phyloP scores from a whole-genome alignment of 2,797 vertebrate genomes.

The Champsocephalus esox region DNA sequence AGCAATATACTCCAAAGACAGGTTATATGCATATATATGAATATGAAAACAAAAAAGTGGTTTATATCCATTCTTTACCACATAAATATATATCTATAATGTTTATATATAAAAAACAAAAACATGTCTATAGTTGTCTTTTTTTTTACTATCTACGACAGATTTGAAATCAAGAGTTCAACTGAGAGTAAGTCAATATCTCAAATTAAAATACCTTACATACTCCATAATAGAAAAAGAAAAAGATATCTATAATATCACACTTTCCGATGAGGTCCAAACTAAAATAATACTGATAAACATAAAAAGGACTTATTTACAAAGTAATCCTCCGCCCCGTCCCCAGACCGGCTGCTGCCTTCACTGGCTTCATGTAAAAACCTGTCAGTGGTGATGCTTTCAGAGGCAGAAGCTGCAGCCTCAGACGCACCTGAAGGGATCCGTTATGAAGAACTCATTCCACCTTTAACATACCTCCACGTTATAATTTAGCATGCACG shows the following conservation, averaged over 20 bases:
- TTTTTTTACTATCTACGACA: conserved; percentile 93
- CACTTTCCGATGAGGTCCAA: conserved; percentile 91
- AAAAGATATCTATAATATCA: conserved; percentile 72
- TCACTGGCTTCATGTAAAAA: conserved; percentile 84
- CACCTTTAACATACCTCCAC: conserved; percentile 86
- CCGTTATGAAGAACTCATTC: conserved; percentile 97
- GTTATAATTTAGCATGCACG: conserved; percentile 88
- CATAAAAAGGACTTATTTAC: conserved; percentile 95
- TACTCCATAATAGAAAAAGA: conserved; percentile 86
- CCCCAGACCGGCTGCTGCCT: conserved; percentile 78
- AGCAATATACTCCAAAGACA: conserved; percentile 95
- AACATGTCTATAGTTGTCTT: conserved; percentile 89
- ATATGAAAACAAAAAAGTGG: conserved; percentile 89
- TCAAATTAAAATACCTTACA: conserved; percentile 88
- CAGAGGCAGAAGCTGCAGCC: conserved; percentile 89
- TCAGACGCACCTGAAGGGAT: conserved; percentile 89
- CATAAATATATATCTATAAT: conserved; percentile 93
- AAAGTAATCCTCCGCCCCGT: conserved; percentile 90
- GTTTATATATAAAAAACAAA: conserved; percentile 84
- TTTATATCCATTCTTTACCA: conserved; percentile 95
- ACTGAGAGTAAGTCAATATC: conserved; percentile 85
- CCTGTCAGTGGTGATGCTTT: conserved; percentile 86
- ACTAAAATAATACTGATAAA: conserved; percentile 86
- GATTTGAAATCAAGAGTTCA: conserved; percentile 86
- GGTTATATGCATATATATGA: conserved; percentile 91